phyloP scores from a whole-genome alignment of 2,888 invertebrate species.

The Tiliacea aurago region DNA sequence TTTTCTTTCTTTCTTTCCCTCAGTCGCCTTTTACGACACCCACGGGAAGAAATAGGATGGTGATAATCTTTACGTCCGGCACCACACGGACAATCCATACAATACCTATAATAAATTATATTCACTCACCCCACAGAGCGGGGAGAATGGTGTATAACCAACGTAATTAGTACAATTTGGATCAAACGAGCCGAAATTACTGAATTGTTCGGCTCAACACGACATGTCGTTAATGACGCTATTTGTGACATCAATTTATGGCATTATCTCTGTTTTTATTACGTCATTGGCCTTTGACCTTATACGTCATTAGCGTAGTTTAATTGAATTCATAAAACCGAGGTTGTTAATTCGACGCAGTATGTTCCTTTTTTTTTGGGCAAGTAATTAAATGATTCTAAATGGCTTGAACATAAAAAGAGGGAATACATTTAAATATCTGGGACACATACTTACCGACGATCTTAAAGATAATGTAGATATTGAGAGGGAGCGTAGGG shows the following conservation, averaged over 20 bases:
- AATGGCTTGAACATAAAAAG: too few relatives aligned
- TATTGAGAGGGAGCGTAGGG: too few relatives aligned
- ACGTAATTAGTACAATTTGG: constrained; percentile 49
- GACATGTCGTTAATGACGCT: constrained; percentile 36
- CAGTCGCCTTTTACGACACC: too few relatives aligned
- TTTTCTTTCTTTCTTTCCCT: too few relatives aligned
- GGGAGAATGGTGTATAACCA: constrained; percentile 19
- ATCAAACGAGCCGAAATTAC: constrained; percentile 49
- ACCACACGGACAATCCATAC: too few relatives aligned
- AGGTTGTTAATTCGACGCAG: not conserved
- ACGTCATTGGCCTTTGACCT: not conserved
- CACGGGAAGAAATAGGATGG: too few relatives aligned
- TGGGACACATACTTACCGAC: too few relatives aligned
- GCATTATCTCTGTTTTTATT: constrained; percentile 23
- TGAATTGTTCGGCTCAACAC: constrained; percentile 3
- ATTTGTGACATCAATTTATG: constrained; percentile 38
- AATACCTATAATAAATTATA: not conserved
- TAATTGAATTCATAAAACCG: not conserved
- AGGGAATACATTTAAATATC: too few relatives aligned
- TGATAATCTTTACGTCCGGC: too few relatives aligned
- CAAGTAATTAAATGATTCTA: too few relatives aligned
- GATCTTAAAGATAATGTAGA: too few relatives aligned
- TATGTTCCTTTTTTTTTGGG: too few relatives aligned
- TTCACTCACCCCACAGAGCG: not conserved
- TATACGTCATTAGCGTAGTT: not conserved